Base-by-base conservation (phyloP, 64 coral and sea anemone genomes). In the Catalaphyllia jardinei region DNA sequence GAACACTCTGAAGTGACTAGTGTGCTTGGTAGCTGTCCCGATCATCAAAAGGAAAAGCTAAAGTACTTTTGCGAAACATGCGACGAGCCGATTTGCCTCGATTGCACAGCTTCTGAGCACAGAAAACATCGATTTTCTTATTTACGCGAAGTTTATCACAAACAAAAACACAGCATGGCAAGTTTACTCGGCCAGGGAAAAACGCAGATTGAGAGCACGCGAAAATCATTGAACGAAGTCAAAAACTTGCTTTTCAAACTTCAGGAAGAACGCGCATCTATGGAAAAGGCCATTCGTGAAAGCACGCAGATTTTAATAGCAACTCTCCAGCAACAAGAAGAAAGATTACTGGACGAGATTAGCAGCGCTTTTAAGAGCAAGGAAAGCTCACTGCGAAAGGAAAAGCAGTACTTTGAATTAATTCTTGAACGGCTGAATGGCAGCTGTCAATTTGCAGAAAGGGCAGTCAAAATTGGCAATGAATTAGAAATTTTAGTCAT, bases 61-160 rank as follows among this genome's bases (percentile, higher is more conserved):
- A 93, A 90, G 77, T 96, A 96, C 31, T 96, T 96, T 52, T 96
- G 95, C 76, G 92, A 96, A 79, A 93, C 88, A 16, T 96, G 95
- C 27, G 95, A 96, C 25, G 95, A 96, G 22, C 95, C 83, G 8
- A 96, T 96, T 77, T 96, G 95, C 27, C 64, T 96, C 4, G 95
- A 96, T 65, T 96, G 95, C 12, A 96, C 95, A 0, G 87, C 67
- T 24, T 28, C 59, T 0, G 95, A 96, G 22, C 95, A 96, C 64
- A 77, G 95, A 88, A 96, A 96, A 77, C 95, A 96, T 77, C 88
- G 83, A 49, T 96, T 93, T 90, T 96, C 89, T 27, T 96, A 96
- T 84, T 87, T 96, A 39, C 87, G 92, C 50, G 95, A 96, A 20
- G 83, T 96, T 84, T 96, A 96, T 79, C 95, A 96, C 77, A 96